Evolutionary conservation across 2,888 invertebrate genomes (phyloP).

Genomic region (Phlogophora meticulosa): DNA sequence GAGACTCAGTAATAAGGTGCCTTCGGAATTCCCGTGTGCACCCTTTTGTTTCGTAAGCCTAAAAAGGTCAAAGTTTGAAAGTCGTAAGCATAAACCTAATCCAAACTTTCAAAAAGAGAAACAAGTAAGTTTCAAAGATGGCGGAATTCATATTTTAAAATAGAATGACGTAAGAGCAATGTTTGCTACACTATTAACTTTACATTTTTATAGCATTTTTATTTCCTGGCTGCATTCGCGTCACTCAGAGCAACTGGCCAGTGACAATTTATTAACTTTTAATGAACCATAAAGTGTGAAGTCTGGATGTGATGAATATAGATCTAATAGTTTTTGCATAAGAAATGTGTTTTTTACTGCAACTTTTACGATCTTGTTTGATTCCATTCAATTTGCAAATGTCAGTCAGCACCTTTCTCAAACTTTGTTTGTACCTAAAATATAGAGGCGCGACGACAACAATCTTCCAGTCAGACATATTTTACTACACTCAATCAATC

Average conservation of each 20-base stretch:
- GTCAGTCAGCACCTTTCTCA: background rate
- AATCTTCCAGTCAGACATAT: slow-evolving; percentile 10
- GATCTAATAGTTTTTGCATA: background rate
- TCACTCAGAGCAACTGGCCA: slow-evolving; percentile 13
- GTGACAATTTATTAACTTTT: slow-evolving; percentile 34
- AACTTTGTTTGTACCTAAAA: background rate
- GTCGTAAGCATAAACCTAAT: background rate
- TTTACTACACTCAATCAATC: slow-evolving; percentile 37
- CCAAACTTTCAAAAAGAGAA: slow-evolving; percentile 9
- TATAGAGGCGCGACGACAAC: background rate
- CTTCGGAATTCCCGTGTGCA: too few species aligned
- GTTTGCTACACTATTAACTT: slow-evolving; percentile 38
- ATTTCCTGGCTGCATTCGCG: slow-evolving; percentile 10
- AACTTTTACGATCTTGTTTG: background rate
- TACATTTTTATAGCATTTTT: slow-evolving; percentile 9
- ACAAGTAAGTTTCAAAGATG: background rate
- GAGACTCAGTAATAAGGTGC: too few species aligned
- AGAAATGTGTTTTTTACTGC: background rate
- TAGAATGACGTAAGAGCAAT: background rate
- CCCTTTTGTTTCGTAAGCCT: too few species aligned
- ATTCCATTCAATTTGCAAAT: background rate
- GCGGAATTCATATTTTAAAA: slow-evolving; percentile 30
- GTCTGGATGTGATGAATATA: background rate
- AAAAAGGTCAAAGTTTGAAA: background rate
- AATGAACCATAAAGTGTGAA: background rate